Base-by-base conservation (phyloP, 2,888 invertebrate genomes). In the Minunthozetes semirufus region DNA sequence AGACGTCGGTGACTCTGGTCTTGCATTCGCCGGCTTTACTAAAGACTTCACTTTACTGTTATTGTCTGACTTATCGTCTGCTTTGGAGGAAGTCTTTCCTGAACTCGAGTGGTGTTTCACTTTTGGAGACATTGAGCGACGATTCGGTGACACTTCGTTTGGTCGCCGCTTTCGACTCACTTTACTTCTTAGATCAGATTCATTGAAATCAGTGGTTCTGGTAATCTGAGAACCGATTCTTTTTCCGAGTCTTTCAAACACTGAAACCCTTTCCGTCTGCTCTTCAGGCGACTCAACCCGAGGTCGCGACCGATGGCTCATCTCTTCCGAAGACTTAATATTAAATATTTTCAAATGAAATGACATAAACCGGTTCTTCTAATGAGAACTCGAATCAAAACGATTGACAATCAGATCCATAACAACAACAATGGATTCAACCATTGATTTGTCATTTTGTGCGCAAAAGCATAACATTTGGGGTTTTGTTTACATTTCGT, bases 231-330 rank as follows among this genome's bases (percentile, higher is more conserved):
- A 22, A 19, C 22, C 68, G 17, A 38, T 22, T 42, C 42, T 68
- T 46, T 38, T 68, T 68, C 63, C 63, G 27, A 63, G 27, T 13
- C 63, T 15, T 13, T 68, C 68, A 42, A 68, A 68, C 19, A 68
- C 68, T 9, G 68, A 68, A 8, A 38, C 33, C 3, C 68, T 33
- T 42, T 42, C 42, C 42, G 13, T 42, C 11, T 42, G 42, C 42
- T 42, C 42, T 42, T 42, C 42, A 11, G 42, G 42, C 11, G 42
- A 42, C 42, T 42, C 42, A 42, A 42, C 42, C 5, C 42, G 42
- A 42, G 42, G 5, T 13, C 42, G 42, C 42, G 42, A 42, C 42
- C 42, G 42, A 42, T 42, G 42, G 11, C 42, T 42, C 42, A 42
- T 42, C 42, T 42, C 11, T 13, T 42, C 42, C 13, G 42, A 42